Percentiles rank a stretch among this genome's conserved stretches.
Evolutionary conservation across 2,888 invertebrate genomes (phyloP).

Genomic region (Shargacucullia verbasci): DNA sequence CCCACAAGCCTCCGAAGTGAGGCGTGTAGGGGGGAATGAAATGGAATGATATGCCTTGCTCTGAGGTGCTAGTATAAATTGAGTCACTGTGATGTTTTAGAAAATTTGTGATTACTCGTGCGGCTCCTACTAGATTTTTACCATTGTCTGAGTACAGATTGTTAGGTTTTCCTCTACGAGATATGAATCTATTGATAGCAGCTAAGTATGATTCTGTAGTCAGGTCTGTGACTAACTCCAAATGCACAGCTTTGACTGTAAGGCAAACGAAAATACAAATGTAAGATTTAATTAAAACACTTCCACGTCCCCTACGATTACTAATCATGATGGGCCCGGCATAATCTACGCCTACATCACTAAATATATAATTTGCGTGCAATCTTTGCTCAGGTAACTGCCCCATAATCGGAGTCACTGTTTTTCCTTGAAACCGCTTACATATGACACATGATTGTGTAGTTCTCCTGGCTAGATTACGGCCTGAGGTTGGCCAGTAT

Average conservation of each 20-base stretch:
- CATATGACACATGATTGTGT: no score
- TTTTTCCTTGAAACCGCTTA: no score
- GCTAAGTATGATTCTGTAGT: slow-evolving; percentile 12
- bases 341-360: slow-evolving; percentile 15
- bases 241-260: slow-evolving; percentile 9
- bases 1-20: slow-evolving; percentile 7
- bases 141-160: slow-evolving; percentile 18
- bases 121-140: slow-evolving; percentile 10
- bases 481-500: no score
- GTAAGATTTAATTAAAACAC: slow-evolving; percentile 15
- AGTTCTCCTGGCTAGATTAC: no score
- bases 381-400: slow-evolving; percentile 9
- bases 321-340: slow-evolving; percentile 18
- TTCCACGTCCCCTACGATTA: slow-evolving; percentile 16
- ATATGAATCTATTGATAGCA: slow-evolving; percentile 8
- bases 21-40: slow-evolving; percentile 4
- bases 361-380: slow-evolving; percentile 15
- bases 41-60: slow-evolving; percentile 1
- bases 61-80: slow-evolving; percentile 1
- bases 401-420: no score
- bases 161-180: slow-evolving; percentile 7
- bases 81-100: slow-evolving; percentile 1
- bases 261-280: slow-evolving; percentile 17
- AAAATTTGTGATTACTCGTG: slow-evolving; percentile 8
- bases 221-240: no score